A percentile compares a stretch with the other conserved stretches of the same genome.
Evolutionary conservation across 92 coral and sea anemone genomes (phyloP).

Genomic region (Paramuricea clavata): DNA sequence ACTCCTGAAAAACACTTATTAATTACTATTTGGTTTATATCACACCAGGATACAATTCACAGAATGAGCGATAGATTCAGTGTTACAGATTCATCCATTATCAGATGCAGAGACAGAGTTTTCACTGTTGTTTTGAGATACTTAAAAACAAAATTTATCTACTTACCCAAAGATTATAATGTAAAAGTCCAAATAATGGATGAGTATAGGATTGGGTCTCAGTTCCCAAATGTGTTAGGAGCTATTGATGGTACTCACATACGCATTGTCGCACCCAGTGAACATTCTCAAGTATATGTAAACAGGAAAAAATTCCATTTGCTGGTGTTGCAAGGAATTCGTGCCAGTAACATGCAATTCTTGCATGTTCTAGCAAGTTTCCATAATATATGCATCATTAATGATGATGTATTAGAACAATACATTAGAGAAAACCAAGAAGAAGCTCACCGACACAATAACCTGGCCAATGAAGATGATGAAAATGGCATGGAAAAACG

Average conservation of each 20-base stretch:
- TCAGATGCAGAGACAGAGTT: not conserved
- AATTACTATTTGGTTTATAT: not conserved
- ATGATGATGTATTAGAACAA: conserved; percentile 15
- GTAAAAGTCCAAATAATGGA: conserved; percentile 11
- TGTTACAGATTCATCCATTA: conserved; percentile 20
- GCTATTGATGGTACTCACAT: conserved; percentile 65
- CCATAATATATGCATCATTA: conserved; percentile 72
- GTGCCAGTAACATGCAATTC: conserved; percentile 53
- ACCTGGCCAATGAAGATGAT: not conserved
- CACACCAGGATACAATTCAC: conserved; percentile 16
- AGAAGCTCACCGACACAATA: not conserved
- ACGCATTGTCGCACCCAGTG: conserved; percentile 51
- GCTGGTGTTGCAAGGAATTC: conserved; percentile 45
- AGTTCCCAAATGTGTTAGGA: conserved; percentile 54
- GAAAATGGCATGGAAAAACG: not conserved
- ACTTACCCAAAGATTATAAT: conserved; percentile 8
- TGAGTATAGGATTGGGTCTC: not conserved
- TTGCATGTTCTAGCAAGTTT: conserved; percentile 57
- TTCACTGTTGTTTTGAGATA: no score
- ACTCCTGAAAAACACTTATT: conserved; percentile 6
- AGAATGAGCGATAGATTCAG: conserved; percentile 17
- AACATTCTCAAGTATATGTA: conserved; percentile 56
- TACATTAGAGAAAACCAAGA: conserved; percentile 4
- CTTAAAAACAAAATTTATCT: conserved; percentile 5
- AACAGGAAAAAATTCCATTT: conserved; percentile 59